A percentile compares a stretch with the other conserved stretches of the same genome.
These are phyloP conservation scores for Brachirus orientalis DNA, from an alignment of 2,113 vertebrate genomes.

Conservation along the genomic window DNA sequence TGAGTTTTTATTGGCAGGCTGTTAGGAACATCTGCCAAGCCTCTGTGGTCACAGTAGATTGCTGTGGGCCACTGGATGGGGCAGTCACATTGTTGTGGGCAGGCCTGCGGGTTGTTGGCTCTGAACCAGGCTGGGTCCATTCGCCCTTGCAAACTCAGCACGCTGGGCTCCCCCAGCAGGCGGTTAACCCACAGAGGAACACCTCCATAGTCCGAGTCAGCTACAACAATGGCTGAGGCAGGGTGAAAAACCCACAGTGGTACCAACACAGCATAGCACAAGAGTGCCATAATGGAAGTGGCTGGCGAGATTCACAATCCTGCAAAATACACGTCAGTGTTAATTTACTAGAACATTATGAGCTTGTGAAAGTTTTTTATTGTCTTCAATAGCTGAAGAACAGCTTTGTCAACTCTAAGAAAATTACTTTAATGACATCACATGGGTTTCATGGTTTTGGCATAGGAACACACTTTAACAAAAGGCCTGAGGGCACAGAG, in stretches of 20 bases:
- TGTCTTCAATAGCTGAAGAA: background rate
- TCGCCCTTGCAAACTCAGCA: slow-evolving; percentile 77
- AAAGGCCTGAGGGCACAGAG: background rate
- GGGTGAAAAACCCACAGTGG: slow-evolving; percentile 45
- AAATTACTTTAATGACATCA: background rate
- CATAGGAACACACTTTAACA: background rate
- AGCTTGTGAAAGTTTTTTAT: background rate
- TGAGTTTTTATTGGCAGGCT: slow-evolving; percentile 67
- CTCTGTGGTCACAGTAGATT: slow-evolving; percentile 79
- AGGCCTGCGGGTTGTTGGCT: slow-evolving; percentile 68
- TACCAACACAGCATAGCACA: slow-evolving; percentile 14
- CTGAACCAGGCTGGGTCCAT: slow-evolving; percentile 71
- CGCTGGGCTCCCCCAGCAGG: slow-evolving; percentile 80
- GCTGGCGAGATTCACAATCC: background rate
- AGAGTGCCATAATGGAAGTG: slow-evolving; percentile 45
- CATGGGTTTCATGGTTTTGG: background rate
- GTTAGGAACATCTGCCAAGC: slow-evolving; percentile 56
- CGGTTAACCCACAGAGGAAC: slow-evolving; percentile 81
- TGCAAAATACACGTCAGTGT: slow-evolving; percentile 12
- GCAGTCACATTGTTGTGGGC: slow-evolving; percentile 79
- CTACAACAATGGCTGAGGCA: slow-evolving; percentile 18
- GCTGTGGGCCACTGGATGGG: slow-evolving; percentile 84
- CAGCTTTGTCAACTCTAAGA: background rate
- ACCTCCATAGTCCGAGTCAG: slow-evolving; percentile 78
- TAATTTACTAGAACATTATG: background rate